Percentiles rank a stretch among this genome's conserved stretches.
phyloP scores from a whole-genome alignment of 1,140 invertebrate genomes.

The Sitophilus oryzae region DNA sequence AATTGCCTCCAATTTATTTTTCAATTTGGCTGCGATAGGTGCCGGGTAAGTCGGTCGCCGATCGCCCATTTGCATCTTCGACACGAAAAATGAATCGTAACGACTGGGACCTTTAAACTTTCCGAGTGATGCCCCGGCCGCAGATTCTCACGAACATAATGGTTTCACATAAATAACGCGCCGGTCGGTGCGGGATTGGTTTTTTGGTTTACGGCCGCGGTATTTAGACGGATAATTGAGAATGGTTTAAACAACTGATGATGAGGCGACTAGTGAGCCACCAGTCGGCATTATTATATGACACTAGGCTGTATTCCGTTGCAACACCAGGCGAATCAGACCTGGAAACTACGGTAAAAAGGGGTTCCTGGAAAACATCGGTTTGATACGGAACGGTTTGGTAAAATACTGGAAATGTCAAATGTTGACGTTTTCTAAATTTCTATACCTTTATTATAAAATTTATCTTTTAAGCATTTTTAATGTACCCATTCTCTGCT shows the following conservation, averaged over 20 bases:
- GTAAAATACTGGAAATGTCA: too few relatives aligned
- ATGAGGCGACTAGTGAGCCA: too few relatives aligned
- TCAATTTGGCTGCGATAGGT: not conserved
- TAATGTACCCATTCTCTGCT: too few relatives aligned
- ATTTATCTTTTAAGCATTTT: too few relatives aligned
- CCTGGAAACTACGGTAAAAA: too few relatives aligned
- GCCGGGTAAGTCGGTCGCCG: not conserved
- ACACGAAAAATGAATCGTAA: slow-evolving; percentile 1
- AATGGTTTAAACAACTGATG: not conserved
- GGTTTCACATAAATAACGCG: not conserved
- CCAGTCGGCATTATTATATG: too few relatives aligned
- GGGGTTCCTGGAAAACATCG: too few relatives aligned
- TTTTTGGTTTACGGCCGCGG: not conserved
- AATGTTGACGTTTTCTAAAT: too few relatives aligned
- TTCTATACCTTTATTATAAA: too few relatives aligned
- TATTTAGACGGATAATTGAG: not conserved
- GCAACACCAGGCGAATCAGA: too few relatives aligned
- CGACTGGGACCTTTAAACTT: slow-evolving; percentile 4
- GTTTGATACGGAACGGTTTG: too few relatives aligned
- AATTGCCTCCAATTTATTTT: not conserved
- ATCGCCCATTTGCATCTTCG: not conserved
- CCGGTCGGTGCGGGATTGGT: not conserved
- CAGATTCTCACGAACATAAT: slow-evolving; percentile 1
- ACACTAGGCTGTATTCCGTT: too few relatives aligned
- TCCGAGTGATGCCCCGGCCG: not conserved